Evolutionary conservation across 2,888 invertebrate genomes (phyloP).

Genomic region (Villa cingulata): DNA sequence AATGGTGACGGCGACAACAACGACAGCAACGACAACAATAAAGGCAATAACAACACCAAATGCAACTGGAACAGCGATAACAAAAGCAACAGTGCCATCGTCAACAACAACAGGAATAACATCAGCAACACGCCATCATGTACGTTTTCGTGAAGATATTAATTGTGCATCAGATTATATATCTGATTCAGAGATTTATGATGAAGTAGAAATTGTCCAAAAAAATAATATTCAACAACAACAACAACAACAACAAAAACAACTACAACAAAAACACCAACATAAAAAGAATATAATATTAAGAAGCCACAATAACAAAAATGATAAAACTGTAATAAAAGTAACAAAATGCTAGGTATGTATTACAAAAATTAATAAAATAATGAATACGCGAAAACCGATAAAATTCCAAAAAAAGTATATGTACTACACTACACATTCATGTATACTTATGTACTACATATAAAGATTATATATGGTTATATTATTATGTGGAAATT

Average conservation of each 20-base stretch:
- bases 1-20: background rate
- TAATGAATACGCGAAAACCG: too few species aligned
- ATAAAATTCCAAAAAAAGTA: too few species aligned
- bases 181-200: background rate
- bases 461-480: too few species aligned
- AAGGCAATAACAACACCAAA: too few species aligned
- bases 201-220: background rate
- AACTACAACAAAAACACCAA: background rate
- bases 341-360: too few species aligned
- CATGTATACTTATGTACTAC: too few species aligned
- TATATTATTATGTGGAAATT: too few species aligned
- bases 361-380: too few species aligned
- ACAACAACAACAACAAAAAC: background rate
- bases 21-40: too few species aligned
- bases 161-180: background rate
- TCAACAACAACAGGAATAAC: background rate
- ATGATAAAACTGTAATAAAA: too few species aligned
- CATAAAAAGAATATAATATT: background rate
- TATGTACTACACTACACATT: too few species aligned
- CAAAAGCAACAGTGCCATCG: background rate
- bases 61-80: background rate
- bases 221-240: background rate
- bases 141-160: slow-evolving; percentile 5
- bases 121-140: background rate
- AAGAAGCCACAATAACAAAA: too few species aligned